phyloP scores from a whole-genome alignment of 2,113 vertebrate genomes.

The Lonchura striata region DNA sequence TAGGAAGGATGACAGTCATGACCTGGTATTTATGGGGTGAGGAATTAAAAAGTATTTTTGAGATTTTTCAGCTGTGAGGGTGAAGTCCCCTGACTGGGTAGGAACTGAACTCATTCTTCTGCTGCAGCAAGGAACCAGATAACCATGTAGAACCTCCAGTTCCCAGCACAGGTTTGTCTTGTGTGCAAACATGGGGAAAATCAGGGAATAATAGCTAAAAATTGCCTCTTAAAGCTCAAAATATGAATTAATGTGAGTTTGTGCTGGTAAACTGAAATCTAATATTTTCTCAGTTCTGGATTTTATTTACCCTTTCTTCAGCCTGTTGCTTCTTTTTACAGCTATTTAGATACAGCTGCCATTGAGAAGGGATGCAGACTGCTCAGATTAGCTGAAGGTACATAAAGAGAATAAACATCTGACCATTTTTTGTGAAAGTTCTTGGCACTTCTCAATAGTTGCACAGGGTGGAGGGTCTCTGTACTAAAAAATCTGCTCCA shows the following conservation, averaged over 20 bases:
- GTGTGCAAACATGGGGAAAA: neutral
- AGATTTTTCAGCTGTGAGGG: neutral
- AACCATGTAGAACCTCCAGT: neutral
- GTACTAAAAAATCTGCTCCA: neutral
- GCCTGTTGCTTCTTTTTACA: neutral
- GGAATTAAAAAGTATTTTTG: neutral
- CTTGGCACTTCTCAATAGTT: neutral
- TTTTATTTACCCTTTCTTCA: neutral
- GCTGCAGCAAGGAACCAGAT: neutral
- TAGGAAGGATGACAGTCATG: neutral
- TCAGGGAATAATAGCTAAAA: neutral
- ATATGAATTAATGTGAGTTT: neutral
- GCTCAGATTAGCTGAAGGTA: neutral
- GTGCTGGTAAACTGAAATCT: neutral
- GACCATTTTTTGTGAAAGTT: neutral
- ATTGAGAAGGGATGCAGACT: neutral
- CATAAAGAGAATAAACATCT: neutral
- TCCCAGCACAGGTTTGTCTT: neutral
- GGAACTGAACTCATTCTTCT: neutral
- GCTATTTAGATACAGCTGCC: neutral
- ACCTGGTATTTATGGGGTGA: neutral
- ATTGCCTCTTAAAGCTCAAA: neutral
- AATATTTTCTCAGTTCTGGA: neutral
- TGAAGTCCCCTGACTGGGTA: rapidly evolving
- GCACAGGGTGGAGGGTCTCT: neutral